Evolutionary conservation across 2,113 vertebrate species (phyloP).

Genomic region (Rhegmatorhina hoffmannsi): DNA sequence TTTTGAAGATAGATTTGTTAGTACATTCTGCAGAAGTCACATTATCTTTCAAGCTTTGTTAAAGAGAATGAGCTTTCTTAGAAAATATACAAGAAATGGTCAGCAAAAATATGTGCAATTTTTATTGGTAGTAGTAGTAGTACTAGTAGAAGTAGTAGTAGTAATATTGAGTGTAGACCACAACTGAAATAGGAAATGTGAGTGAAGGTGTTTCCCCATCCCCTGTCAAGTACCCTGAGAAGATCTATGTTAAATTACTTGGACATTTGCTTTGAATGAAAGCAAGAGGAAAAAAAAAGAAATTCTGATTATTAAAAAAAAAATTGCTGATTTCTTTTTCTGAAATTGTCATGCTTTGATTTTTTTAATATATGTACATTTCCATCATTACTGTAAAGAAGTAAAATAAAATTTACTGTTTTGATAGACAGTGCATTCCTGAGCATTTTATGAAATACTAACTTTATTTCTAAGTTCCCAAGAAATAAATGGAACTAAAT

Average conservation of each 20-base stretch:
- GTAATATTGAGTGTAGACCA: neutral
- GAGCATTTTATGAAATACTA: neutral
- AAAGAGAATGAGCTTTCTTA: neutral
- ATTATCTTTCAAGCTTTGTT: neutral
- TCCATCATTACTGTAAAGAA: neutral
- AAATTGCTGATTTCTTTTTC: neutral
- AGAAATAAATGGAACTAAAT: neutral
- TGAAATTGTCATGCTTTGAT: neutral
- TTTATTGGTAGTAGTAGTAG: fast-evolving
- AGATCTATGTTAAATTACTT: neutral
- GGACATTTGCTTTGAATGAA: neutral
- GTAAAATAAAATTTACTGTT: neutral
- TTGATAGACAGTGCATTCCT: neutral
- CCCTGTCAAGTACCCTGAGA: fast-evolving
- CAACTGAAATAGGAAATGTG: neutral
- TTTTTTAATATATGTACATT: neutral
- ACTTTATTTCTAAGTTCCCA: neutral
- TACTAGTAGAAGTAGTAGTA: neutral
- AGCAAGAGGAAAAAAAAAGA: neutral
- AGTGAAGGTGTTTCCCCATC: neutral
- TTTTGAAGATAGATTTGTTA: neutral
- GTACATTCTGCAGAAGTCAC: neutral
- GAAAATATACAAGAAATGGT: neutral
- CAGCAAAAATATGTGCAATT: fast-evolving
- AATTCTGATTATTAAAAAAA: neutral